Base-by-base conservation (phyloP, 2,888 invertebrate species). In the Dioctria linearis region DNA sequence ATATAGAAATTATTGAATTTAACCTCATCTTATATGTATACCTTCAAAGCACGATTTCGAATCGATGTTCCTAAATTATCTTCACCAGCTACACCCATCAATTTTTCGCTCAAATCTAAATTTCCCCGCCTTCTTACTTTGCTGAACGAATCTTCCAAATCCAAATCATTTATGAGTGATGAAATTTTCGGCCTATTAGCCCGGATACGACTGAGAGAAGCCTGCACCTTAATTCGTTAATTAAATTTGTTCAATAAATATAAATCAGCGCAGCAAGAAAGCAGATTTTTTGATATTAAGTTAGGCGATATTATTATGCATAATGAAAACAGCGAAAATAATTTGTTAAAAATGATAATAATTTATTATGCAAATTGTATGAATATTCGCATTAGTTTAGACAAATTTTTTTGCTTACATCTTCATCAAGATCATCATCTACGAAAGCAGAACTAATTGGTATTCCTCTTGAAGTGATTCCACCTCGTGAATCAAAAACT, bases 401-500 rank as follows among this genome's bases (percentile, higher is more conserved):
- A 25, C 25, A 25, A 25, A 1, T 25, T 25, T 25, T 25, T 25
- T 25, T 61, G 81, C 89, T 89, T 87, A 91, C 91, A 86, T 91
- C 91, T 61, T 91, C 91, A 85, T 88, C 87, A 11, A 91, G 85
- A 43, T 90, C 90, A 4, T 71, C 39, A 76, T 84, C 84, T 8
- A 89, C 90, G 81, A 90, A 90, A 25, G 89, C 88, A 2, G 90
- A 90, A 8, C 90, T 88, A 2, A 90, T 87, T 63, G 90, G 86
- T 3, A 89, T 90, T 81, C 89, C 89, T 84, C 87, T 91, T 82
- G 87, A 89, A 81, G 89, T 90, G 59, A 91, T 90, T 2, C 90
- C 91, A 5, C 92, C 92, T 84, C 93, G 92, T 49, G 92, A 92
- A 88, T 94, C 93, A 87, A 93, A 93, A 69, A 93, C 88, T 81